Percentiles rank a stretch among this genome's conserved stretches.
phyloP scores from a whole-genome alignment of 2,888 invertebrate genomes.

The Aspidiotus destructor region DNA sequence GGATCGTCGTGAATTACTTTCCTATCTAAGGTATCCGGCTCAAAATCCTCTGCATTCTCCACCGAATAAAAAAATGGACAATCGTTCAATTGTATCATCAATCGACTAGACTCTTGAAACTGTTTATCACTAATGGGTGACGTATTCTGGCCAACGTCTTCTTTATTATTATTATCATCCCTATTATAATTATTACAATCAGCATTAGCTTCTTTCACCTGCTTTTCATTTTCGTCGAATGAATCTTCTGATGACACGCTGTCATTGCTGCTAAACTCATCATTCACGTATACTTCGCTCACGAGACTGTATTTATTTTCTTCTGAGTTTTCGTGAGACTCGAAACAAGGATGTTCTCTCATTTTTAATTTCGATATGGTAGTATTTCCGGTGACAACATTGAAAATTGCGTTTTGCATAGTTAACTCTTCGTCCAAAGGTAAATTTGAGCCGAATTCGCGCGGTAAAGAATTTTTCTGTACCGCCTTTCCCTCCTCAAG shows the following conservation, averaged over 20 bases:
- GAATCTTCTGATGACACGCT: conserved; percentile 40
- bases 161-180: not conserved
- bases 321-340: conserved; percentile 17
- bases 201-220: not conserved
- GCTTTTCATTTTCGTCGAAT: conserved; percentile 44
- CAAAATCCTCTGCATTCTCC: conserved; percentile 71
- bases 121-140: not conserved
- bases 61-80: conserved; percentile 51
- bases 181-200: not conserved
- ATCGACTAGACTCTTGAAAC: conserved; percentile 45
- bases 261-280: conserved; percentile 49
- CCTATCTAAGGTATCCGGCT: conserved; percentile 75
- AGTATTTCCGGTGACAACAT: conserved; percentile 50
- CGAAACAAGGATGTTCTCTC: conserved; percentile 15
- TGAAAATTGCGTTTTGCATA: conserved; percentile 53
- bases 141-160: not conserved
- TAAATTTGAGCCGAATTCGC: conserved; percentile 40
- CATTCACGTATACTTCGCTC: conserved; percentile 69
- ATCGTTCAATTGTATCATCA: conserved; percentile 75
- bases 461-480: not conserved
- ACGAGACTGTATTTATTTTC: conserved; percentile 53
- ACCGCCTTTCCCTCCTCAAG: not conserved
- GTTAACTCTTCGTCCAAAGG: conserved; percentile 66
- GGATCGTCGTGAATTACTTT: conserved; percentile 43
- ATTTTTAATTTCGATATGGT: conserved; percentile 44